Evolutionary conservation across 2,797 vertebrate species (phyloP), one percentile per base, ranked within the genome.

Genomic region (Lepilemur ruficaudatus): DNA sequence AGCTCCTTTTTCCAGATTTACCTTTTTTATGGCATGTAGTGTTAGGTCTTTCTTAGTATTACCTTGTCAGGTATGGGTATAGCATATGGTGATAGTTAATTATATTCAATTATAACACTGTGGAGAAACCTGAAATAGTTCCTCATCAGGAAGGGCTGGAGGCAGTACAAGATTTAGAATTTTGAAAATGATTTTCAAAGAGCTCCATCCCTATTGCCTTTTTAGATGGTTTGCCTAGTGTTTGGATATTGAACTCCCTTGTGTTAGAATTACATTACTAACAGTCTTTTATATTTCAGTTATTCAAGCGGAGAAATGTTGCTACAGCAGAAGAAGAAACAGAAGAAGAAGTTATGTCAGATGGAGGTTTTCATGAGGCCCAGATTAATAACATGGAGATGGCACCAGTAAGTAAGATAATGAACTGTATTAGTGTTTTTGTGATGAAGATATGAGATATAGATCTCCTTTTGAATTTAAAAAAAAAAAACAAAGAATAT

Each of bases 221-320:
- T 84, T 92, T 93, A 69, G 93, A 38, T 61, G 25, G 50, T 3
- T 0, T 92, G 14, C n/a, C 32, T 82, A 17, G 12, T 72, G 35
- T 90, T 92, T 90, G n/a, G 9, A 75, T 80, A 18, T 91, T 80
- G 7, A 95, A 79, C 28, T 94, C 20, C 17, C 10, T 88, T 76
- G 35, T 91, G 35, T 72, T 95, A 89, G 52, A 86, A 76, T 94
- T 87, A 55, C 22, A 48, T 93, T 63, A 65, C 50, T 94, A 72
- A 80, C 0, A 9, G 5, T 86, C 65, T 95, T 61, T 92, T 83
- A 78, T 55, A 98, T 87, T 97, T 85, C 79, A 99, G 99, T 98
- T 99, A 97, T 99, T 99, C 96, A 99, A 99, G 97, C 99, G 99
- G 95, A 99, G 99, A 98, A 99, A 99, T 99, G 99, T 99, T 97